Evolutionary conservation across 2,888 invertebrate species (phyloP).

Genomic region (Sclerodermus sp.): DNA sequence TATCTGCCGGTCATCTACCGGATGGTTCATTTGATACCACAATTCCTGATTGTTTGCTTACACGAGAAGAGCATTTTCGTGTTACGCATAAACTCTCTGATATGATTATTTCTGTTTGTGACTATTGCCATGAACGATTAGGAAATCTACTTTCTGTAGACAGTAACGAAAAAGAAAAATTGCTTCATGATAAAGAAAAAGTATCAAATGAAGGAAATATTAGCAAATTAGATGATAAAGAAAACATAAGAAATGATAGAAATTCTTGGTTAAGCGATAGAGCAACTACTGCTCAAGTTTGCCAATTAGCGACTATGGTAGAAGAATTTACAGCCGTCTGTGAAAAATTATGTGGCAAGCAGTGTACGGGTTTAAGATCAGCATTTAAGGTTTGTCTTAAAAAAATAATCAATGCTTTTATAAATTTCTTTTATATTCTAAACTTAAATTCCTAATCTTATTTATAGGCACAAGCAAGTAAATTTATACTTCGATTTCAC

Average conservation of each 20-base stretch:
- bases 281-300: conserved; percentile 77
- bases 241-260: conserved; percentile 42
- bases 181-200: conserved; percentile 31
- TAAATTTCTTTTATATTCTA: background rate
- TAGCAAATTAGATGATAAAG: conserved; percentile 40
- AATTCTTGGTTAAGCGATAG: conserved; percentile 66
- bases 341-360: conserved; percentile 73
- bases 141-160: conserved; percentile 80
- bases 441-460: background rate
- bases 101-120: conserved; percentile 80
- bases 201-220: conserved; percentile 16
- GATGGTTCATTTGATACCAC: conserved; percentile 49
- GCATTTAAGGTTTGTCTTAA: conserved; percentile 70
- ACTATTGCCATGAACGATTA: conserved; percentile 90
- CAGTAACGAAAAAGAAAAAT: conserved; percentile 44
- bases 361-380: conserved; percentile 77
- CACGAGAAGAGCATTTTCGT: conserved; percentile 68
- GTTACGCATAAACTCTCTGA: conserved; percentile 75
- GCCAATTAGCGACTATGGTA: conserved; percentile 74
- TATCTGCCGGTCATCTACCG: conserved; percentile 61
- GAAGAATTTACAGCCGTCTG: conserved; percentile 78
- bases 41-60: conserved; percentile 71
- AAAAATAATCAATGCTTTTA: too few relatives aligned
- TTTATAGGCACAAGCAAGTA: conserved; percentile 74
- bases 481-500: conserved; percentile 90